Conservation (phyloP, 92 coral and sea anemone species). For the Palythoa caribaeorum region DNA sequence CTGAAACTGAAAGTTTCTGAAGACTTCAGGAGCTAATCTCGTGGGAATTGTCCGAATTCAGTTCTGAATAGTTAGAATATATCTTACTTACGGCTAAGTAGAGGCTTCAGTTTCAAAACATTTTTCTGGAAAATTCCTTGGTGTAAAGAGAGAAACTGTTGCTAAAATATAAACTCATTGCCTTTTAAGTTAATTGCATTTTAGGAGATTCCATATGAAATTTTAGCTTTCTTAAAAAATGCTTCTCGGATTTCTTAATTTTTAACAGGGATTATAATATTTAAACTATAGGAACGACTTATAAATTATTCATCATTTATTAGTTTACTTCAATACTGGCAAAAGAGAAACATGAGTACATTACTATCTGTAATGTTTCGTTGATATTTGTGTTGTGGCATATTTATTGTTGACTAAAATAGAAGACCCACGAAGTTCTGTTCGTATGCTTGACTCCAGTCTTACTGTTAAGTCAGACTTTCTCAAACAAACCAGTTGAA, state of each 20-base stretch:
- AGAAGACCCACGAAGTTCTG: not conserved
- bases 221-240: too few relatives aligned
- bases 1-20: too few relatives aligned
- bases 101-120: not conserved
- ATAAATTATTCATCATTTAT: too few relatives aligned
- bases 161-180: not conserved
- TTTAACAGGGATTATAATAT: too few relatives aligned
- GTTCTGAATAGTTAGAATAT: not conserved
- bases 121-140: not conserved
- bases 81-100: not conserved
- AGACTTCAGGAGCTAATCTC: not conserved
- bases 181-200: not conserved
- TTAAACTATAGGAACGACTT: too few relatives aligned
- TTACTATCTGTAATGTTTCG: not conserved
- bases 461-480: not conserved
- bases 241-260: too few relatives aligned
- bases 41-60: not conserved
- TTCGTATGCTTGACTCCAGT: not conserved
- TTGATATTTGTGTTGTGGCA: not conserved
- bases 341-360: too few relatives aligned
- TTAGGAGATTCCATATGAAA: too few relatives aligned
- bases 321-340: too few relatives aligned
- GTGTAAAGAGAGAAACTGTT: not conserved
- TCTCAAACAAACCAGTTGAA: not conserved
- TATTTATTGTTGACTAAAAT: not conserved